Percentiles rank a stretch among this genome's conserved stretches.
phyloP scores from a whole-genome alignment of 2,888 invertebrate genomes.

The Drosophila austrosaltans region DNA sequence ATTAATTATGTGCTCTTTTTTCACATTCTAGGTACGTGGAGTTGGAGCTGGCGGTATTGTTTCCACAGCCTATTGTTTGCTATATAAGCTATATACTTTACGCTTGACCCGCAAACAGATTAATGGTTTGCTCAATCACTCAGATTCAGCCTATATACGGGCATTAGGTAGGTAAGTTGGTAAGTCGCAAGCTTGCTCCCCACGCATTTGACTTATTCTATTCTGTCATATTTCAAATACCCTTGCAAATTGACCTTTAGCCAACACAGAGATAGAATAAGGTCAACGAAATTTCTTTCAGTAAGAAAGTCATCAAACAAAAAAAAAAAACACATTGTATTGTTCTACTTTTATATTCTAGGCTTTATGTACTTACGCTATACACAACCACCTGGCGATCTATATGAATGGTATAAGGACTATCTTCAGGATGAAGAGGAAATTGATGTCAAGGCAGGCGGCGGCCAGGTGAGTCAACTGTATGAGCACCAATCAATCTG shows the following conservation, averaged over 20 bases:
- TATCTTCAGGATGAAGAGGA: conserved; percentile 99
- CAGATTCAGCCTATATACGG: conserved; percentile 98
- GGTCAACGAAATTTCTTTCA: background rate
- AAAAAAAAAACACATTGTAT: background rate
- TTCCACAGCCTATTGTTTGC: conserved; percentile 99
- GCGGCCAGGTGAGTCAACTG: conserved; percentile 89
- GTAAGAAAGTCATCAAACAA: background rate
- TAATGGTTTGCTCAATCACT: conserved; percentile 96
- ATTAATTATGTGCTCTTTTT: conserved; percentile 2
- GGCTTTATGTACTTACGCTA: conserved; percentile 93
- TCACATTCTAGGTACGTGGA: conserved; percentile 90
- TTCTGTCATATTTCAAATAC: background rate
- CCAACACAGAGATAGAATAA: background rate
- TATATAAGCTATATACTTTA: conserved; percentile 98
- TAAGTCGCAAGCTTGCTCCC: conserved; percentile 81
- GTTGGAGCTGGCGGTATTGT: conserved; percentile 99
- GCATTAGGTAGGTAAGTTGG: conserved; percentile 90
- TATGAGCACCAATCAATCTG: conserved; percentile 53
- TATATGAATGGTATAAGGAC: conserved; percentile 98
- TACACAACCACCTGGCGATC: conserved; percentile 96
- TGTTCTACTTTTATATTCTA: conserved; percentile 59
- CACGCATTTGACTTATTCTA: conserved; percentile 31
- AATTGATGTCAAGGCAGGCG: conserved; percentile 98
- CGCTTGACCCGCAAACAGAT: conserved; percentile 98
- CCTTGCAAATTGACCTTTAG: too few relatives aligned